A percentile compares a stretch with the other conserved stretches of the same genome.
Evolutionary conservation across 2,888 invertebrate genomes (phyloP).

Genomic region (Xylophagus ater): DNA sequence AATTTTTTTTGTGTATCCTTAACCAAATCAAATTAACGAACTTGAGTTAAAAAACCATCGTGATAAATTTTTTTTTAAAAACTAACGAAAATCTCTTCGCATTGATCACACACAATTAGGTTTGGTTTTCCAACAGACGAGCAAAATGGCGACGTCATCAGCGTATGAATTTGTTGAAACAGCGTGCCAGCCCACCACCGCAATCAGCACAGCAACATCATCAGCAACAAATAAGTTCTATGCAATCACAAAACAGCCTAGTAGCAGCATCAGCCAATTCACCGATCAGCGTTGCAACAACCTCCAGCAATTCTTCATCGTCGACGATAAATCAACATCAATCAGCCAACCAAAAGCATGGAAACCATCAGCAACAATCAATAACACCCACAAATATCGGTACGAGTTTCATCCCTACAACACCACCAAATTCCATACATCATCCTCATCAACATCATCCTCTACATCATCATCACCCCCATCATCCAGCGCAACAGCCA

Average conservation of each 20-base stretch:
- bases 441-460: conserved; percentile 11
- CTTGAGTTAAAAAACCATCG: conserved; percentile 13
- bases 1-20: too few species aligned
- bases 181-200: conserved; percentile 56
- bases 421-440: conserved; percentile 13
- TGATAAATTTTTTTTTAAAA: conserved; percentile 27
- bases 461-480: conserved; percentile 15
- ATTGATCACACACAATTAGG: conserved; percentile 75
- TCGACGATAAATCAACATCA: conserved; percentile 11
- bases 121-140: conserved; percentile 99
- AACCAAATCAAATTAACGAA: too few species aligned
- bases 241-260: conserved; percentile 7
- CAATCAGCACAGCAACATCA: conserved; percentile 27
- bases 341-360: conserved; percentile 13
- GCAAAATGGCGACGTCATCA: conserved; percentile 97
- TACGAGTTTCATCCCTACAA: conserved; percentile 13
- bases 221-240: conserved; percentile 1
- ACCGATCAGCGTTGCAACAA: conserved; percentile 12
- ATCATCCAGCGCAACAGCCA: conserved; percentile 10
- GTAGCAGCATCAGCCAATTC: conserved; percentile 14
- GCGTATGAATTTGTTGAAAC: conserved; percentile 85
- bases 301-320: conserved; percentile 14
- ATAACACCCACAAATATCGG: conserved; percentile 10
- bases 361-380: conserved; percentile 9
- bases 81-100: conserved; percentile 45